Evolutionary conservation across 2,113 vertebrate genomes (phyloP), one percentile per base, ranked within the genome.

Genomic region (rat (Rattus norvegicus)): DNA sequence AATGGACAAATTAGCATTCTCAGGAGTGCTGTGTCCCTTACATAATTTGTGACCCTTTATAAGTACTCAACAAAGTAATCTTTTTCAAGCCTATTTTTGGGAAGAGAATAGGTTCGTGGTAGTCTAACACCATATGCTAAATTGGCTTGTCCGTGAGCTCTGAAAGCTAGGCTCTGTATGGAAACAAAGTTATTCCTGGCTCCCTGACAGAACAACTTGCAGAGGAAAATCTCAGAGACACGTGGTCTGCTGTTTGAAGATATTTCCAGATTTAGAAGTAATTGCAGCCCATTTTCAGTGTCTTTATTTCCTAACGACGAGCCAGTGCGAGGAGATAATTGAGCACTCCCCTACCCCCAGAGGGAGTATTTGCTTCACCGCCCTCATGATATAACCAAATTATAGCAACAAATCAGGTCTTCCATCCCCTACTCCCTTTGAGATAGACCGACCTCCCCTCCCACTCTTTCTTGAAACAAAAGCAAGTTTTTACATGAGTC

Each of bases 211-310:
- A 52, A 22, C 63, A 88, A 54, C 16, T 59, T 65, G 85, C 49
- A 56, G 83, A 73, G 59, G 67, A 94, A 86, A 90, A 95, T 69
- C 36, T 93, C 9, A 73, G 36, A 96, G 59, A 92, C 12, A 56
- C 52, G 33, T 33, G 65, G 2, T 54, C 36, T 91, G n/a, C 1
- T 28, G 26, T 28, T 77, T 39, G 49, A 96, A 94, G 77, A 73
- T 43, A 88, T 75, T 69, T 72, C 20, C 81, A 96, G 19, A 54
- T 90, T 93, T 33, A 81, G 49, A 96, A 73, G 52, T 30, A 56
- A 8, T 30, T 73, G 36, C 54, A 75, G 20, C 54, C 33, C 24
- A 59, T 85, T 92, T 88, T 88, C 75, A 92, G 93, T 83, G 36
- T 77, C 39, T 95, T 93, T 67, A n/a, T 89, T 97, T 95, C 49